These are phyloP conservation scores for Homarus gammarus DNA, from an alignment of 2,888 invertebrate genomes.

Conservation along the genomic window DNA sequence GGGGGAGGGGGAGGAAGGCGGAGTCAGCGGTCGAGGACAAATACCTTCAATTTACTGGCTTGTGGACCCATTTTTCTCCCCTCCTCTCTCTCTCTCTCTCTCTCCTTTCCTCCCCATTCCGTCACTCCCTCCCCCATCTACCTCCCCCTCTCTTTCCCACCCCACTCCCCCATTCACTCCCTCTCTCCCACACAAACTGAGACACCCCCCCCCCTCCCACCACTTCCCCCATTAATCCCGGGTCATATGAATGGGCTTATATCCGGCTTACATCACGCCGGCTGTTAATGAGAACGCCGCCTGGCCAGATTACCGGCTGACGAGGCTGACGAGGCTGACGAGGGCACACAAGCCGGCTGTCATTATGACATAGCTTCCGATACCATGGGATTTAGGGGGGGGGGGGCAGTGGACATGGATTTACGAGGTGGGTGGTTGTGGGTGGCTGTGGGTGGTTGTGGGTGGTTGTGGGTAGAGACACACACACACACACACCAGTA, in stretches of 20 bases:
- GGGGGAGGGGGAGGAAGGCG: no score
- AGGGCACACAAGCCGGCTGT: no score
- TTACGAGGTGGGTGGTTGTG: background rate
- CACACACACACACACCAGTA: background rate
- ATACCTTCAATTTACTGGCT: no score
- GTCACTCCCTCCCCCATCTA: background rate
- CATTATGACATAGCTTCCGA: no score
- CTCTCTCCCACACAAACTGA: background rate
- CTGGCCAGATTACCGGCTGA: no score
- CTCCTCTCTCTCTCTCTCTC: conserved; percentile 25
- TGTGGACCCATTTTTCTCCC: no score
- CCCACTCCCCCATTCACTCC: conserved; percentile 6
- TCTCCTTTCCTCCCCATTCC: conserved; percentile 6
- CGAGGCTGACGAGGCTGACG: no score
- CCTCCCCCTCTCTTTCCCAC: background rate
- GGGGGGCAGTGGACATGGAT: background rate
- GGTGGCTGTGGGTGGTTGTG: no score
- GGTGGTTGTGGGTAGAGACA: background rate
- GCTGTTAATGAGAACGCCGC: background rate
- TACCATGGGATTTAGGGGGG: no score
- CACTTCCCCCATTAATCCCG: conserved; percentile 7
- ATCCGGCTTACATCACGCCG: background rate
- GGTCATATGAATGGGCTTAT: background rate
- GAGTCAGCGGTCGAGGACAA: no score
- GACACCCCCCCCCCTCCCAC: conserved; percentile 4